Evolutionary conservation across 2,113 vertebrate species (phyloP), one percentile per base, ranked within the genome.

Genomic region (Castor canadensis): DNA sequence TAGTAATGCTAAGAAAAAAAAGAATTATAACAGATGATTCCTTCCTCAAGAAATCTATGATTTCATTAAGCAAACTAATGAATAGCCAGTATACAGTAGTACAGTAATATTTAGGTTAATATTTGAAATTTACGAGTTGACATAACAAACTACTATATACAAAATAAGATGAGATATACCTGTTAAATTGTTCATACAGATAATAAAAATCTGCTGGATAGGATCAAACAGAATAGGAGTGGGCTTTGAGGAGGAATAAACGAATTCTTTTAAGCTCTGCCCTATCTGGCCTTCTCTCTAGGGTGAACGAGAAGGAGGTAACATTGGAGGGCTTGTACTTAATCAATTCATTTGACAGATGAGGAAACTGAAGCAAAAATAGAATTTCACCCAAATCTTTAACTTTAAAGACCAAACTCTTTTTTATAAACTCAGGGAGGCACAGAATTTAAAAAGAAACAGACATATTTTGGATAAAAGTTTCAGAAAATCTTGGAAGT

Each of bases 31-130:
- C 5, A 54, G 28, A 60, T 38, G 30, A 94, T 62, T 38, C 32
- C 20, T 91, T 17, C 38, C 22, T 79, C 11, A 90, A 79, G 13
- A 96, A 71, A 76, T 45, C 56, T 54, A 52, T 82, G 20, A 49
- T 97, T 93, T 86, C 10, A 28, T 72, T 77, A 71, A 81, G 54
- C 22, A 92, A 38, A 87, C 7, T 64, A 87, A 64, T 86, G 40
- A 71, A 32, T 71, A 47, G 24, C 24, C 17, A 72, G 0, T n/a
- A 24, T 75, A 52, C 1, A 71, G 28, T 52, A 69, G 35, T 28
- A 76, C 26, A 87, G 10, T 32, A 76, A 52, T 82, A 52, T 77
- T 77, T 52, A 58, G 22, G 69, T 38, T 95, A 94, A 80, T 89
- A 54, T 16, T 83, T 90, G 6, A 82, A 87, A 52, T 64, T 92